These are phyloP conservation scores for Jacana jacana DNA, from an alignment of 2,113 vertebrate genomes.

Conservation along the genomic window DNA sequence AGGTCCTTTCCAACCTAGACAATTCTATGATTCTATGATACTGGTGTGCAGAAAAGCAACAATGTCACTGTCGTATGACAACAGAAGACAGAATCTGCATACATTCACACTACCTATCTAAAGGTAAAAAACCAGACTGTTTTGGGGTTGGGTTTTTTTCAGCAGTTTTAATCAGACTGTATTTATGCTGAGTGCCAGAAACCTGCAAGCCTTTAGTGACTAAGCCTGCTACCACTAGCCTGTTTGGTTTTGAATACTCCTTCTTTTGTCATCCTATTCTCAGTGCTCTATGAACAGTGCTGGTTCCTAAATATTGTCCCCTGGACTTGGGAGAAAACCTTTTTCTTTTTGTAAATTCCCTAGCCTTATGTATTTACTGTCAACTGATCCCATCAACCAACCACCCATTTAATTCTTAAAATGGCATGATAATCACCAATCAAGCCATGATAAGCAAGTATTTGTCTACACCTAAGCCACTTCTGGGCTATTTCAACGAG, in stretches of 20 bases:
- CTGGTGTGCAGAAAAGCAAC: neutral
- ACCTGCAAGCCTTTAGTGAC: neutral
- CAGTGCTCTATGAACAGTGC: accelerated
- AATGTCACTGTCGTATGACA: neutral
- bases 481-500: neutral
- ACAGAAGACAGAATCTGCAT: neutral
- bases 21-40: no score
- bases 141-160: neutral
- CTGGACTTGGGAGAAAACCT: neutral
- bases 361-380: neutral
- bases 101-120: neutral
- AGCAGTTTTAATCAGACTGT: neutral
- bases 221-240: neutral
- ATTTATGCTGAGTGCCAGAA: neutral
- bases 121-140: neutral
- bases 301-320: neutral
- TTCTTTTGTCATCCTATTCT: neutral
- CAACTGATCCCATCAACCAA: neutral
- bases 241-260: neutral
- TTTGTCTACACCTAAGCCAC: neutral
- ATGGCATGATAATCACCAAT: neutral
- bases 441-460: neutral
- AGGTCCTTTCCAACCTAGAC: no score
- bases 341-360: neutral
- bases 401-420: neutral